A percentile compares a stretch with the other conserved stretches of the same genome.
Evolutionary conservation across 2,888 invertebrate genomes (phyloP).

Genomic region (Rapana venosa): DNA sequence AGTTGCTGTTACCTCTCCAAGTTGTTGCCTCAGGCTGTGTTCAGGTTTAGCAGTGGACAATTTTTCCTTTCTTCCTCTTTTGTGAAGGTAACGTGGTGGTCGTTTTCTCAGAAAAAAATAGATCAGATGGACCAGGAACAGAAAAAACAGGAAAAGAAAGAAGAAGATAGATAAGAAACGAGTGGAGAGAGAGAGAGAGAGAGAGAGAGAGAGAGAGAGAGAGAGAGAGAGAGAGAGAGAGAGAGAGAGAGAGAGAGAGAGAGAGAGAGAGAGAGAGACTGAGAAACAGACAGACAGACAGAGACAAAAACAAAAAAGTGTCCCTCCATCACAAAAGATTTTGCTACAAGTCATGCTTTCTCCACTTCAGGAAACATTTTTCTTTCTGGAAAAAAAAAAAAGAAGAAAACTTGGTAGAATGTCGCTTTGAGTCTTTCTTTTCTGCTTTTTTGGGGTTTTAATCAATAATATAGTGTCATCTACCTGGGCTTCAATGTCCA

Average conservation of each 20-base stretch:
- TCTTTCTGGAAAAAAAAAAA: not conserved
- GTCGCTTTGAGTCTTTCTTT: not conserved
- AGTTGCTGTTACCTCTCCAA: no score
- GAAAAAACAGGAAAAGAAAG: no score
- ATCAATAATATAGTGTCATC: not conserved
- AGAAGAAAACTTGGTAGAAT: not conserved
- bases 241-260: no score
- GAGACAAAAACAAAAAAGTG: not conserved
- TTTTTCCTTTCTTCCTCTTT: no score
- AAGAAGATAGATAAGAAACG: not conserved
- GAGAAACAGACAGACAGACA: not conserved
- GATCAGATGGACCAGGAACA: no score
- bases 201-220: no score
- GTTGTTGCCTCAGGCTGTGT: no score
- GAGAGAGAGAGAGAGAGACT: not conserved
- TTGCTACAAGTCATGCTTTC: not conserved
- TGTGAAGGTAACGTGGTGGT: no score
- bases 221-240: no score
- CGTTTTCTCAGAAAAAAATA: no score
- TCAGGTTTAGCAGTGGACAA: no score
- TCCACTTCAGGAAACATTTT: not conserved
- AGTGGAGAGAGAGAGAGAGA: not conserved
- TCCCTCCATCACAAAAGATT: not conserved
- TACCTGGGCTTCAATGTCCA: not conserved
- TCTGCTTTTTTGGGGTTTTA: not conserved